Conservation (phyloP, 2,113 vertebrate species). For the Naja naja region DNA sequence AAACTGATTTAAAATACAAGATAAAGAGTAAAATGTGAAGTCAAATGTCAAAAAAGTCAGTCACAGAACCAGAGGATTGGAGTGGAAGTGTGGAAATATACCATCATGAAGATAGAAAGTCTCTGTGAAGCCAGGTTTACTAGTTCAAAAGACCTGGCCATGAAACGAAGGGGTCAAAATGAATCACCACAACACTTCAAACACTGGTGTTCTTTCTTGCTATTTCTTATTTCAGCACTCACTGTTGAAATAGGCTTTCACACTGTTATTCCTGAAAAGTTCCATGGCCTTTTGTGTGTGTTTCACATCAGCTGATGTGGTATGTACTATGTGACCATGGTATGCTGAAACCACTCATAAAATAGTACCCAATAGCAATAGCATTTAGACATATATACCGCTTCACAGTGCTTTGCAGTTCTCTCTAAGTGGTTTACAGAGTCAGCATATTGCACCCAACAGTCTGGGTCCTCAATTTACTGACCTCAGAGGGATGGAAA, state of each 20-base stretch:
- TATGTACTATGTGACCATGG: no score
- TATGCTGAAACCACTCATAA: no score
- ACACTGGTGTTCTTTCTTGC: not conserved
- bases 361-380: no score
- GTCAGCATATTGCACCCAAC: no score
- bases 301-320: no score
- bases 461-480: no score
- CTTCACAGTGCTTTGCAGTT: no score
- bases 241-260: not conserved
- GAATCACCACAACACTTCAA: not conserved
- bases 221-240: not conserved
- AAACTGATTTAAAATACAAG: not conserved
- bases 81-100: not conserved
- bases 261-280: not conserved
- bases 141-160: not conserved
- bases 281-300: not conserved
- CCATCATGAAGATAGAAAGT: not conserved
- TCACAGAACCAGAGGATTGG: not conserved
- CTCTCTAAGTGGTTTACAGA: no score
- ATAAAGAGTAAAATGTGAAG: not conserved
- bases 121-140: not conserved
- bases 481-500: no score
- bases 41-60: not conserved
- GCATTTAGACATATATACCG: no score
- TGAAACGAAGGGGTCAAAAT: not conserved